Evolutionary conservation across 1,140 invertebrate genomes (phyloP).

Genomic region (Nasonia vitripennis): DNA sequence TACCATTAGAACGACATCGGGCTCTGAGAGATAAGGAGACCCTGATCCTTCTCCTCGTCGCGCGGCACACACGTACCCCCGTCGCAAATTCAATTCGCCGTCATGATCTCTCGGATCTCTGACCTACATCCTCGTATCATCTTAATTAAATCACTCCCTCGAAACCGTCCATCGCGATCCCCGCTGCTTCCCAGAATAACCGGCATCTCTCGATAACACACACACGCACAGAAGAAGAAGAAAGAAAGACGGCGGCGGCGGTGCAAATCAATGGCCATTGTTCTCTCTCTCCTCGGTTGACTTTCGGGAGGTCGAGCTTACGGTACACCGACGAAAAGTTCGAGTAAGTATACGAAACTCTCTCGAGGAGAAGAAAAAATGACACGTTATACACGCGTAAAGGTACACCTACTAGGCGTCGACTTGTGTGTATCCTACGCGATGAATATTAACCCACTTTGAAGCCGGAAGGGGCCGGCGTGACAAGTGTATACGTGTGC

Average conservation of each 20-base stretch:
- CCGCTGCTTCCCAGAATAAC: background rate
- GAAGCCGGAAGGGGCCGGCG: background rate
- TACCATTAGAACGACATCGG: background rate
- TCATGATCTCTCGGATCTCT: background rate
- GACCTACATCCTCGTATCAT: background rate
- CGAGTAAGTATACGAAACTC: background rate
- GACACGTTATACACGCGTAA: no score
- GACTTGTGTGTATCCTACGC: background rate
- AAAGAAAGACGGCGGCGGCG: background rate
- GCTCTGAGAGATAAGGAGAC: background rate
- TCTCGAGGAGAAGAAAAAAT: no score
- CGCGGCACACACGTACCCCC: background rate
- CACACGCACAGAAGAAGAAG: background rate
- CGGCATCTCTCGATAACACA: background rate
- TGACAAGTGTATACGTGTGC: no score
- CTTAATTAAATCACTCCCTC: background rate
- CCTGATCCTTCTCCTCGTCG: background rate
- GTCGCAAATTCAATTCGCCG: background rate
- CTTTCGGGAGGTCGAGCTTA: constrained; percentile 6
- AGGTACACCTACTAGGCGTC: no score
- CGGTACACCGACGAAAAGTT: background rate
- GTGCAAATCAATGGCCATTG: background rate
- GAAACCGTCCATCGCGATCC: background rate
- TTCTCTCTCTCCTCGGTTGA: background rate
- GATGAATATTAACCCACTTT: constrained; percentile 9